Conservation (phyloP, 2,797 vertebrate genomes). For the Schizothorax lantsangensis region DNA sequence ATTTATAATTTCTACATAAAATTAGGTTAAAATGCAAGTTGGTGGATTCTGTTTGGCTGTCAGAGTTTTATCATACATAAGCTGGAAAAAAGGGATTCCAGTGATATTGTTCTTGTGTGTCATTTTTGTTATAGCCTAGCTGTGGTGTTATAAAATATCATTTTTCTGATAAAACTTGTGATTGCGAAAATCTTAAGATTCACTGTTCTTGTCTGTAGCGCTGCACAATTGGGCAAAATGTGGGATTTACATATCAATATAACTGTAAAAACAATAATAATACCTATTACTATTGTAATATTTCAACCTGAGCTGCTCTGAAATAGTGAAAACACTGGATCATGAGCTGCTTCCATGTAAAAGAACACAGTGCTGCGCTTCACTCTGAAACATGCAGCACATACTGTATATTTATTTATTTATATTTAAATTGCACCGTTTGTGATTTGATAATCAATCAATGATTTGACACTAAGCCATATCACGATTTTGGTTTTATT, state of each 20-base stretch:
- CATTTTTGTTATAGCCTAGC: background rate
- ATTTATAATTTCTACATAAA: background rate
- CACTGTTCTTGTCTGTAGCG: background rate
- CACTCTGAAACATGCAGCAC: background rate
- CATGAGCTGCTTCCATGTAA: background rate
- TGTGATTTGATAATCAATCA: background rate
- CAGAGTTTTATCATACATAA: background rate
- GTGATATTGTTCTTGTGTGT: background rate
- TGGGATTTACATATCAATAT: background rate
- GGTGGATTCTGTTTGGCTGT: background rate
- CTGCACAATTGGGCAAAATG: background rate
- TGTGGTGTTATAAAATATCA: background rate
- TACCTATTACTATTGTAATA: background rate
- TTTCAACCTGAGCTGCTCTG: background rate
- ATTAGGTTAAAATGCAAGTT: background rate
- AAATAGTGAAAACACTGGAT: background rate
- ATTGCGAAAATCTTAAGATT: background rate
- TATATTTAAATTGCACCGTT: background rate
- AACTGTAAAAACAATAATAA: background rate
- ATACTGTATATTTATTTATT: background rate
- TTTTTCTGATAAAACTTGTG: too few relatives aligned
- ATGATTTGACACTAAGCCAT: background rate
- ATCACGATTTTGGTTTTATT: background rate
- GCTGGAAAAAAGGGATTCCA: background rate
- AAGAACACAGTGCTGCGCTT: background rate